Evolutionary conservation across 2,888 invertebrate species (phyloP).

Genomic region (Globia sparganii): DNA sequence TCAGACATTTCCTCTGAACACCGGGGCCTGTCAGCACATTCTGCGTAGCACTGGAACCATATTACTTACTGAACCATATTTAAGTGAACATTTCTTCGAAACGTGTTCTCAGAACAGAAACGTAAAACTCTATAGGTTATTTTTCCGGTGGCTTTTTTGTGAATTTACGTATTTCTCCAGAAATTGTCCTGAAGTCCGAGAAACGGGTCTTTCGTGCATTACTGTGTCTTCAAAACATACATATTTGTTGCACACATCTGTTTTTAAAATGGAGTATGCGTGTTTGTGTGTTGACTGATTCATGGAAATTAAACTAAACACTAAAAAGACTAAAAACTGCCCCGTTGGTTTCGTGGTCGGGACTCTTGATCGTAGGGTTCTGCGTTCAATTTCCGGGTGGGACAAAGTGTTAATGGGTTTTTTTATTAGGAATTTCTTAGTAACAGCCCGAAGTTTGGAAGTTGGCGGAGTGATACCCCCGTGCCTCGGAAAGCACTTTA

Average conservation of each 20-base stretch:
- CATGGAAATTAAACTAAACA: too few species aligned
- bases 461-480: too few species aligned
- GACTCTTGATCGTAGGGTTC: too few species aligned
- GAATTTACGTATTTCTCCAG: not conserved
- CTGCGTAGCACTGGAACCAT: not conserved
- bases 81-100: conserved; percentile 9
- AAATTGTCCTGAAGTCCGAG: not conserved
- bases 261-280: not conserved
- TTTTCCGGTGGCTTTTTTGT: not conserved
- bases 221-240: too few species aligned
- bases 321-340: too few species aligned
- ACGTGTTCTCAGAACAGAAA: conserved; percentile 5
- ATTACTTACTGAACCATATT: conserved; percentile 33
- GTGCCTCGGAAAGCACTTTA: too few species aligned
- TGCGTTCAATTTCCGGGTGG: too few species aligned
- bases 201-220: not conserved
- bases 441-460: too few species aligned
- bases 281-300: not conserved
- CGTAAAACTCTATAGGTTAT: not conserved
- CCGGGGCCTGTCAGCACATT: conserved; percentile 18
- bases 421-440: too few species aligned
- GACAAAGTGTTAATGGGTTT: too few species aligned
- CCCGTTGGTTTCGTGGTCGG: too few species aligned
- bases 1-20: conserved; percentile 29
- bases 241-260: not conserved